Evolutionary conservation across 2,113 vertebrate genomes (phyloP).

Genomic region (Sebastes schlegelii): DNA sequence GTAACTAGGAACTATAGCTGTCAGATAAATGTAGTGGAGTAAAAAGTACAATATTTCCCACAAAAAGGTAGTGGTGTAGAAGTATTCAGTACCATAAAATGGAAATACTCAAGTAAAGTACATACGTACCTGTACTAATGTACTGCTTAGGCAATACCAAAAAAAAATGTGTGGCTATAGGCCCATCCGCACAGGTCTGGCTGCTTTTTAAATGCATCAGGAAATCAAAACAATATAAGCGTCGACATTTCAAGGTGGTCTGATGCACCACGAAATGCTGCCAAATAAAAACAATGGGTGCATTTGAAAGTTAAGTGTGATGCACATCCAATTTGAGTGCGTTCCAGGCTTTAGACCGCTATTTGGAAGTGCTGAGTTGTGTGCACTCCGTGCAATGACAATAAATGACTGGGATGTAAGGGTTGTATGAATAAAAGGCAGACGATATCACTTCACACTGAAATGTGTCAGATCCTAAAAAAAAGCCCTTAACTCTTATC

Average conservation of each 20-base stretch:
- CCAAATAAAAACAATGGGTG: constrained; percentile 41
- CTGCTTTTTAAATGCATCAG: constrained; percentile 18
- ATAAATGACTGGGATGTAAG: constrained; percentile 37
- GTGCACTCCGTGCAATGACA: constrained; percentile 38
- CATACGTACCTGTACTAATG: neutral
- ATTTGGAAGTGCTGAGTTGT: constrained; percentile 15
- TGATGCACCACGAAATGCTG: constrained; percentile 2
- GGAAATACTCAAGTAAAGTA: neutral
- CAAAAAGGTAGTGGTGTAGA: no score
- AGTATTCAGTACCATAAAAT: neutral
- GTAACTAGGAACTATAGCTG: neutral
- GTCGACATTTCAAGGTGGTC: constrained; percentile 26
- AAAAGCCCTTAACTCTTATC: constrained; percentile 66
- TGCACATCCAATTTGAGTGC: constrained; percentile 22
- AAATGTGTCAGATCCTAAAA: constrained; percentile 57
- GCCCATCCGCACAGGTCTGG: neutral
- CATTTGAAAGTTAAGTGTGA: constrained; percentile 52
- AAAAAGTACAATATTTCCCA: neutral
- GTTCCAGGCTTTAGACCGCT: constrained; percentile 21
- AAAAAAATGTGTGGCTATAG: neutral
- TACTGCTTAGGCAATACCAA: neutral
- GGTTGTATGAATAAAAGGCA: constrained; percentile 46
- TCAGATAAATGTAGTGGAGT: neutral
- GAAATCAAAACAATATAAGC: constrained; percentile 32
- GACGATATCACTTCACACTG: constrained; percentile 49